Conservation (phyloP, 2,113 vertebrate species). For the Amia ocellicauda region DNA sequence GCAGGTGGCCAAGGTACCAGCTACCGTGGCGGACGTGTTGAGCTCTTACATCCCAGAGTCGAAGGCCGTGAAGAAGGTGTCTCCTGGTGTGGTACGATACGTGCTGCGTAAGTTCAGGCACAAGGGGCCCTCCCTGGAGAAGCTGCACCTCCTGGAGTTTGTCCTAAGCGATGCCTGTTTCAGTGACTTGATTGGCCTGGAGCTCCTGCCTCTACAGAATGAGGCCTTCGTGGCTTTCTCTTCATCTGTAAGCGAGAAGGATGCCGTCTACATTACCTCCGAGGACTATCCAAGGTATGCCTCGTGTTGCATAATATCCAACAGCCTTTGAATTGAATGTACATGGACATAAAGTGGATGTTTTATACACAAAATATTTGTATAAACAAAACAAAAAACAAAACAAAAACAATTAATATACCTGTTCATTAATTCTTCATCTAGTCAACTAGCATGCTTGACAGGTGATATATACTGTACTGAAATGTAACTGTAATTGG, state of each 20-base stretch:
- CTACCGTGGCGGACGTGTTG: conserved; percentile 70
- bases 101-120: conserved; percentile 77
- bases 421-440: too few species aligned
- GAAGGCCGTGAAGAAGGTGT: conserved; percentile 75
- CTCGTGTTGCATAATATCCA: too few species aligned
- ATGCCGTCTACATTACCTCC: conserved; percentile 84
- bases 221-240: conserved; percentile 82
- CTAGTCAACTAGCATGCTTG: too few species aligned
- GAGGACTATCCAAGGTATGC: conserved; percentile 87
- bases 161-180: conserved; percentile 83
- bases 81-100: conserved; percentile 79
- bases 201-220: conserved; percentile 88
- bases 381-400: too few species aligned
- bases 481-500: too few species aligned
- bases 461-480: too few species aligned
- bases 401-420: too few species aligned
- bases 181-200: conserved; percentile 88
- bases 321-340: too few species aligned
- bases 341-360: too few species aligned
- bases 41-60: conserved; percentile 50
- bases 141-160: conserved; percentile 84
- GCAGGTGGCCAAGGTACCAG: conserved; percentile 80
- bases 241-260: conserved; percentile 86
- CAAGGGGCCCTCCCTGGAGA: conserved; percentile 68
- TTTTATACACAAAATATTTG: too few species aligned